These are phyloP conservation scores for Nezara viridula DNA, from an alignment of 2,888 invertebrate genomes.

Conservation along the genomic window DNA sequence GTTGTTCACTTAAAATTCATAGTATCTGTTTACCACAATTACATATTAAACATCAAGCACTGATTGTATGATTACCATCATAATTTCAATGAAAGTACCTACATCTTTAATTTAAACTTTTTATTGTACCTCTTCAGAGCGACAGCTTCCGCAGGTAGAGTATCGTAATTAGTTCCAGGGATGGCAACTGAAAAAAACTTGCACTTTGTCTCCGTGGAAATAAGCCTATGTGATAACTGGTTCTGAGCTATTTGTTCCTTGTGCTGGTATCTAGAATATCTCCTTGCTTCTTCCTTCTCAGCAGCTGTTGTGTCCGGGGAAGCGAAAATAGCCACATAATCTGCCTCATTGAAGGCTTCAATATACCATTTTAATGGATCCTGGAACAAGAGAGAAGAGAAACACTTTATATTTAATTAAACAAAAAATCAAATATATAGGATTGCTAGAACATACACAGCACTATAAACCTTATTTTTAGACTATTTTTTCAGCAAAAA, in stretches of 20 bases:
- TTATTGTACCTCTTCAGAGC: constrained; percentile 63
- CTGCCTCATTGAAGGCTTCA: constrained; percentile 65
- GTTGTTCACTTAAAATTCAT: too few relatives aligned
- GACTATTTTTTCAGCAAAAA: neutral
- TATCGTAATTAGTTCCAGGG: constrained; percentile 65
- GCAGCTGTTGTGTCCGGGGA: constrained; percentile 62
- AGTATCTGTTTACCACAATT: too few relatives aligned
- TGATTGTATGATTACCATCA: too few relatives aligned
- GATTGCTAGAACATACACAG: neutral
- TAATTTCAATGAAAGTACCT: too few relatives aligned
- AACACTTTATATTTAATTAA: neutral
- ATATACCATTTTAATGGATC: constrained; percentile 65
- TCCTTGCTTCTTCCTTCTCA: constrained; percentile 61
- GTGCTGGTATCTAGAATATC: constrained; percentile 64
- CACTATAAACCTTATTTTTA: too few relatives aligned
- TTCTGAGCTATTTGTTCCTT: constrained; percentile 64
- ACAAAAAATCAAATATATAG: neutral
- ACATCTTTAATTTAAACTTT: too few relatives aligned
- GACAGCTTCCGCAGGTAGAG: constrained; percentile 64
- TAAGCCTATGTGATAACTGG: constrained; percentile 63
- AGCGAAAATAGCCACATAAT: constrained; percentile 65
- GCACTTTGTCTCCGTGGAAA: constrained; percentile 63
- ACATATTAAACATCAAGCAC: too few relatives aligned
- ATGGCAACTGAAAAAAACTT: constrained; percentile 65
- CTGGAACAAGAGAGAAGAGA: constrained; percentile 56